phyloP scores from a whole-genome alignment of 2,113 vertebrate species.

The Echinops telfairi region DNA sequence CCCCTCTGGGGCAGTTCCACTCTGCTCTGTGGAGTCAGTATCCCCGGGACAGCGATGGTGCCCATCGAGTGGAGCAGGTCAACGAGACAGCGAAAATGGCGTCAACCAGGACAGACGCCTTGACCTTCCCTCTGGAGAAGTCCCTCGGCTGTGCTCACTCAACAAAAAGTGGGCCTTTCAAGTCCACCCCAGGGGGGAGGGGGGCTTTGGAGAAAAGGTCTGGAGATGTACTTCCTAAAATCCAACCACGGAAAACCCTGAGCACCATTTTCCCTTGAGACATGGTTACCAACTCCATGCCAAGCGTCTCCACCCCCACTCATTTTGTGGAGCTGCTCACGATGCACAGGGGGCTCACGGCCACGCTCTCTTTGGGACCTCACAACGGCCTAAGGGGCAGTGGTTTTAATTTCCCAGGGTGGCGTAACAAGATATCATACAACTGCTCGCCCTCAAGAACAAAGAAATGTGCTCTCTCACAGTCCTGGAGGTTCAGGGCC shows the following conservation, averaged over 20 bases:
- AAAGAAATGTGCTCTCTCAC: not conserved
- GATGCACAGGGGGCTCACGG: fast-evolving
- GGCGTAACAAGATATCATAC: not conserved
- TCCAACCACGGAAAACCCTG: not conserved
- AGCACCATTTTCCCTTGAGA: not conserved
- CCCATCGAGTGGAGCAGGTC: not conserved
- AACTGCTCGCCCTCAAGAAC: not conserved
- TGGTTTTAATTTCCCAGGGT: not conserved
- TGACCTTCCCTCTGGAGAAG: not conserved
- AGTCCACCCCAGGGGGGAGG: not conserved
- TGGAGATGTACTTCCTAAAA: not conserved
- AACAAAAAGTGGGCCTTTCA: not conserved
- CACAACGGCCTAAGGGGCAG: not conserved
- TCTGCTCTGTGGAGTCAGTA: not conserved
- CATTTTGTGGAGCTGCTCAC: no score
- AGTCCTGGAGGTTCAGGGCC: not conserved
- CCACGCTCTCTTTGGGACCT: fast-evolving
- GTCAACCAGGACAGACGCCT: not conserved
- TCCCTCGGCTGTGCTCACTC: not conserved
- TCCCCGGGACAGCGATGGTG: not conserved
- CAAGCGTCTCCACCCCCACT: fast-evolving
- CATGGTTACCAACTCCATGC: fast-evolving
- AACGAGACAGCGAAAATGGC: not conserved
- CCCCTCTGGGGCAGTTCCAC: not conserved
- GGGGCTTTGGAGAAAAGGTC: not conserved